phyloP scores from a whole-genome alignment of 2,113 vertebrate species.

The Rhabdomys dilectus region DNA sequence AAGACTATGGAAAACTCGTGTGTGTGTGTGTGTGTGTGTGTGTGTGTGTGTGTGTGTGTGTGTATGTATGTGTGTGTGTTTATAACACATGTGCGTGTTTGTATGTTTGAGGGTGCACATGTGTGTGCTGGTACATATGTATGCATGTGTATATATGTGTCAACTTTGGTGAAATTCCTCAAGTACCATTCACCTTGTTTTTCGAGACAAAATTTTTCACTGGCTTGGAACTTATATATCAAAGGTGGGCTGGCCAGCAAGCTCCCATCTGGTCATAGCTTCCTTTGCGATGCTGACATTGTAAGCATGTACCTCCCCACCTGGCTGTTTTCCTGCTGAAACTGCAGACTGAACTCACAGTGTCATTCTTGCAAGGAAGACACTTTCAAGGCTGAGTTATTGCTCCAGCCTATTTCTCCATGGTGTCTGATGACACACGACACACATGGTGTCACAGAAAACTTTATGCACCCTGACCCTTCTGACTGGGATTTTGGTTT shows the following conservation, averaged over 20 bases:
- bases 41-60: not conserved
- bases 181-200: not conserved
- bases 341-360: not conserved
- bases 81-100: not conserved
- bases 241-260: not conserved
- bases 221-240: not conserved
- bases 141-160: not conserved
- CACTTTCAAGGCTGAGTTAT: not conserved
- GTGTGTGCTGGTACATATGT: not conserved
- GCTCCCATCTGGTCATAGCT: not conserved
- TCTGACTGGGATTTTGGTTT: not conserved
- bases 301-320: not conserved
- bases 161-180: not conserved
- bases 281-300: not conserved
- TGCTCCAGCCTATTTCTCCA: not conserved
- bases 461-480: fast-evolving
- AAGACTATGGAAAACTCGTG: not conserved
- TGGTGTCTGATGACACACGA: not conserved
- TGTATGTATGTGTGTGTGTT: not conserved
- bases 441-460: not conserved
- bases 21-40: not conserved
- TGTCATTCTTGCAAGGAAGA: too few species aligned
- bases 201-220: not conserved
- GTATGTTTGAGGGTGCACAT: not conserved
- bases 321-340: not conserved